A percentile compares a stretch with the other conserved stretches of the same genome.
These are phyloP conservation scores for Sesamia nonagrioides DNA, from an alignment of 1,140 invertebrate genomes.

Conservation along the genomic window DNA sequence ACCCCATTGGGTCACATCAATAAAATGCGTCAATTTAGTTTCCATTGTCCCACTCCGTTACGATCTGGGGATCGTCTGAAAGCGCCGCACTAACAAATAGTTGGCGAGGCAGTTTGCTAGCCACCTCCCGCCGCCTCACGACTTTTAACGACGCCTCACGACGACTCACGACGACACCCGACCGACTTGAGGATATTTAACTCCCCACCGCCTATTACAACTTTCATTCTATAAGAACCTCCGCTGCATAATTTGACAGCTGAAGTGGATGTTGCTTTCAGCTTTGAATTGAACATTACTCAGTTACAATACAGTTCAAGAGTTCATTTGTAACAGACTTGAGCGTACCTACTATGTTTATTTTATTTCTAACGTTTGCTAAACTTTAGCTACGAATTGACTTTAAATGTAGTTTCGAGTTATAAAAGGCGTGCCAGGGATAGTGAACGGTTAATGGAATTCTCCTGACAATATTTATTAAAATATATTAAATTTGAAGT, in stretches of 20 bases:
- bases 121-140: not conserved
- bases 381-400: not conserved
- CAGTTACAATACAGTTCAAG: not conserved
- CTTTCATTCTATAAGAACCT: constrained; percentile 34
- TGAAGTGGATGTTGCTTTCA: not conserved
- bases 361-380: not conserved
- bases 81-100: constrained; percentile 9
- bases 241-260: not conserved
- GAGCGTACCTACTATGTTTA: not conserved
- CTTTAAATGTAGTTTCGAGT: not conserved
- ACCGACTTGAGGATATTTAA: constrained; percentile 20
- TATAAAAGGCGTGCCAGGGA: not conserved
- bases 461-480: no score
- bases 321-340: not conserved
- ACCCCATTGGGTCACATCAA: constrained; percentile 1
- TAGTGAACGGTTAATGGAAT: no score
- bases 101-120: not conserved
- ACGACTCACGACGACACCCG: not conserved
- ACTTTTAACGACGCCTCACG: no score
- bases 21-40: constrained; percentile 30
- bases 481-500: no score
- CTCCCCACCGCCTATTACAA: not conserved
- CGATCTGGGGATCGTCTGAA: not conserved
- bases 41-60: constrained; percentile 4
- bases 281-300: constrained; percentile 18